Evolutionary conservation across 1,140 invertebrate species (phyloP), one percentile per base, ranked within the genome.

Genomic region (Amyelois transitella): DNA sequence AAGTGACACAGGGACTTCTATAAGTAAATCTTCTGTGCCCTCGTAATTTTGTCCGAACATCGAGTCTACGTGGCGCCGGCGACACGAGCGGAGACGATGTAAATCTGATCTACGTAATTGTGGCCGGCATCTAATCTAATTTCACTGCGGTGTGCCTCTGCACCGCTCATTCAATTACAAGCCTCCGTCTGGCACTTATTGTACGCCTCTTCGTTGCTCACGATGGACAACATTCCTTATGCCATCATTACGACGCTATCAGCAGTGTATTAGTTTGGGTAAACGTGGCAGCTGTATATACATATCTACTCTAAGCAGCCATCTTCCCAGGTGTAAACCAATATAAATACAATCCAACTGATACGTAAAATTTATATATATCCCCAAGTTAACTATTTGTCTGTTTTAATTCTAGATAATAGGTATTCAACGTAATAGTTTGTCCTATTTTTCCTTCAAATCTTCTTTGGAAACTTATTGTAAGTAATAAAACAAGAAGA

Each of bases 41-140:
- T 38, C 32, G 12, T 38, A 14, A 38, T 38, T 38, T 38, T 14
- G 12, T 6, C 4, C 12, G 12, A 14, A 14, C 32, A 38, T 38
- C 12, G 17, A 38, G n/a, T 38, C 32, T 38, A 14, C n/a, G 56
- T 38, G 53, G 21, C 44, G 19, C 19, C 21, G 25, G 32, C 54
- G 59, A 28, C 22, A 22, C 47, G 58, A 48, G 45, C 53, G 64
- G 62, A 51, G 66, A 58, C 68, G 73, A 79, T 81, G 78, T 79
- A 86, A 81, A 86, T 83, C 79, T 77, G 81, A 84, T 81, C 80
- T 79, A 66, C 73, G 77, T 84, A 87, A 87, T 87, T 84, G 81
- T 84, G 80, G 81, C 64, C 72, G 76, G 70, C 77, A 69, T 77
- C 77, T 85, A 84, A 85, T 87, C 77, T 84, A 85, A 87, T 87